Evolutionary conservation across 2,797 vertebrate species (phyloP).

Genomic region (Danio aesculapii): DNA sequence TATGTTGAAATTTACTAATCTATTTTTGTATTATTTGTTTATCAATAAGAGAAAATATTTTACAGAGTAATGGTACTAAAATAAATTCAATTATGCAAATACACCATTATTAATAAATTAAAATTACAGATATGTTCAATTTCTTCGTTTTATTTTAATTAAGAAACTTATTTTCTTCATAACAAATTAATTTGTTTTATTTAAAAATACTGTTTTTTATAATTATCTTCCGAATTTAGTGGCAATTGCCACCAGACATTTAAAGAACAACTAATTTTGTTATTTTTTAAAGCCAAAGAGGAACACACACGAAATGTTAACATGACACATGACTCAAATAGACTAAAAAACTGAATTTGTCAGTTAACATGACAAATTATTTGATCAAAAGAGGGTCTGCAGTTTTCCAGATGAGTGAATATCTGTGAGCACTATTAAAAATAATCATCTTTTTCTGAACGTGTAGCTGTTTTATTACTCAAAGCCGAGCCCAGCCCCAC

Average conservation of each 20-base stretch:
- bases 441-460: not conserved
- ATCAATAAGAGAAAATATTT: too few species aligned
- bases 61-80: too few species aligned
- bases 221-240: too few species aligned
- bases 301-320: not conserved
- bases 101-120: too few species aligned
- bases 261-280: not conserved
- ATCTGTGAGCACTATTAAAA: not conserved
- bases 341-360: not conserved
- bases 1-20: too few species aligned
- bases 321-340: not conserved
- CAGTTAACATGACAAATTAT: not conserved
- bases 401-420: not conserved
- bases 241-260: not conserved
- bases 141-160: too few species aligned
- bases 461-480: slow-evolving; percentile 12
- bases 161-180: too few species aligned
- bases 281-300: not conserved
- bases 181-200: too few species aligned
- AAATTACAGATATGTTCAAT: too few species aligned
- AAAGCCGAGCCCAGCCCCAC: slow-evolving; percentile 62
- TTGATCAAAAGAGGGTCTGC: not conserved
- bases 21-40: too few species aligned
- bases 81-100: too few species aligned
- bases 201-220: too few species aligned